Evolutionary conservation across 2,797 vertebrate species (phyloP).

Genomic region (Acropternis orthonyx): DNA sequence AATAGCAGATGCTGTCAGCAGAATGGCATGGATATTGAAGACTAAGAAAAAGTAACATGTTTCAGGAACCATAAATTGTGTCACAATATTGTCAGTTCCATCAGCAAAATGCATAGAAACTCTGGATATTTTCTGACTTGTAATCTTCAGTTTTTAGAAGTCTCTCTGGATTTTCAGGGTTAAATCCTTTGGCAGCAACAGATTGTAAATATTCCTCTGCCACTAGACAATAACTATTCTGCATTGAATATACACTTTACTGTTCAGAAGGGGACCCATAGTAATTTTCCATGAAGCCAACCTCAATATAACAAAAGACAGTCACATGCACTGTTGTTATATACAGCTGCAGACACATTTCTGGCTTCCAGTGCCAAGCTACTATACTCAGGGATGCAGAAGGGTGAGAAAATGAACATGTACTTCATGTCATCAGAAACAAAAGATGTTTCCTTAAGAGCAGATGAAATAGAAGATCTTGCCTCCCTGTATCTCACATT

Average conservation of each 20-base stretch:
- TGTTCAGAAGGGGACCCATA: background rate
- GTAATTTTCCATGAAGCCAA: background rate
- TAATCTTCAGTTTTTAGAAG: background rate
- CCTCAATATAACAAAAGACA: background rate
- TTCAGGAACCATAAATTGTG: background rate
- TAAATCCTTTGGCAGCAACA: background rate
- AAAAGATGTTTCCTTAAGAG: background rate
- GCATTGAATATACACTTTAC: background rate
- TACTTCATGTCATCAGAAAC: background rate
- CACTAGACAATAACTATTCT: background rate
- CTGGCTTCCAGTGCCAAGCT: background rate
- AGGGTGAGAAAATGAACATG: background rate
- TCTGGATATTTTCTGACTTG: background rate
- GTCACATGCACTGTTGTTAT: background rate
- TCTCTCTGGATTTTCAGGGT: background rate
- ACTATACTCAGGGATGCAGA: background rate
- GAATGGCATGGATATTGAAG: background rate
- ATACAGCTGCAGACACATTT: background rate
- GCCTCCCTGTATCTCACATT: conserved; percentile 28
- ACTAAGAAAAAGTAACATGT: background rate
- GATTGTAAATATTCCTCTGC: background rate
- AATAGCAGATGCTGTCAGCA: background rate
- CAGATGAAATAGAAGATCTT: background rate
- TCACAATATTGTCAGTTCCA: background rate
- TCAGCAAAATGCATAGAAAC: background rate